Evolutionary conservation across 1,140 invertebrate genomes (phyloP), one percentile per base, ranked within the genome.

Genomic region (Drosophila aff.): DNA sequence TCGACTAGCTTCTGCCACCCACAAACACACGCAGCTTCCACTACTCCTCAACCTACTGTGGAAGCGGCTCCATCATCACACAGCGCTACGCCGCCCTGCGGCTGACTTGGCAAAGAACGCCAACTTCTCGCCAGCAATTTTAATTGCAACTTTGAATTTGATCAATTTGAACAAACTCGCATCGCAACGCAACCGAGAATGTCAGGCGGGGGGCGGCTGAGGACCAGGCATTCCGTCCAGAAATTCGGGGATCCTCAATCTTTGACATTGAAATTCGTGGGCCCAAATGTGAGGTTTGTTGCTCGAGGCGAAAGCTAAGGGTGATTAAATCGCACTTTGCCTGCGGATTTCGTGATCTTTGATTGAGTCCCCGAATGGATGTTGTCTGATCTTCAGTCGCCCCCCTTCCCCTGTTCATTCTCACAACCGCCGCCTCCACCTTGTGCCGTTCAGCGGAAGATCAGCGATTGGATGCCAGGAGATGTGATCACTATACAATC

Each of bases 81-180:
- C 4, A 49, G 13, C 28, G 59, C 71, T 23, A 73, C 84, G 84
- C 84, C 43, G 84, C 68, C 41, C 31, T 50, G 78, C 84, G 84
- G 84, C 84, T 87, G 16, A 28, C 46, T 71, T 89, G 84, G 84
- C 78, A 69, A 26, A 9, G 81, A 89, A 69, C 84, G 85, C 84
- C 74, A 72, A 77, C 26, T 21, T 3, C n/a, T 11, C 11, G 16
- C 31, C 28, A 57, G 16, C 11, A 53, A 23, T 18, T 44, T 28
- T 8, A 53, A 58, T 40, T 60, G 64, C 44, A 75, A 23, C 16
- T 40, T 60, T 40, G 38, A 59, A 9, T 7, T 26, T 41, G 33
- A 49, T 67, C 21, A 49, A 73, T 15, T 75, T 58, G 21, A 64
- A 40, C 57, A 6, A 41, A 40, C 57, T 4, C 36, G 18, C 26